Conservation (phyloP, 2,888 invertebrate species). For the Xestobium rufovillosum region DNA sequence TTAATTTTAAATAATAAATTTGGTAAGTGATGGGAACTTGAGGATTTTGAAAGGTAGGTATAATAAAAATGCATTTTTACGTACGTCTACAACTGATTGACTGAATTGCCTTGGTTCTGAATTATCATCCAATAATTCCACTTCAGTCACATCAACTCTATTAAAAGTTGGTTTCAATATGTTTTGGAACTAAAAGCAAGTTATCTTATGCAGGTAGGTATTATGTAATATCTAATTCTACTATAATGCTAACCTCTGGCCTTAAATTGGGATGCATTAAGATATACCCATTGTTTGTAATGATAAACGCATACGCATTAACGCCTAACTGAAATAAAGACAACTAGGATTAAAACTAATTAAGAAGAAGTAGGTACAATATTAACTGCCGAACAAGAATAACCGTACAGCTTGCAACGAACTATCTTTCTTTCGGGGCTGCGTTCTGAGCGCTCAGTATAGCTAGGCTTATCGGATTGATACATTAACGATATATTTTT, state of each 20-base stretch:
- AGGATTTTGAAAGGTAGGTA: no score
- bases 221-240: background rate
- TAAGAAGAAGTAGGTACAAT: no score
- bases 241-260: constrained; percentile 62
- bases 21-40: no score
- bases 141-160: constrained; percentile 91
- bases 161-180: constrained; percentile 94
- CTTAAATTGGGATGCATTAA: constrained; percentile 89
- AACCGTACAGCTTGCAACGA: no score
- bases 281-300: constrained; percentile 92
- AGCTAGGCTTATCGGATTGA: no score
- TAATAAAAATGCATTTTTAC: no score
- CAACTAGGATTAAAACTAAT: constrained; percentile 18
- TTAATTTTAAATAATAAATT: no score
- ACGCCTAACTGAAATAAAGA: constrained; percentile 82
- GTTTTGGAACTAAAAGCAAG: constrained; percentile 57
- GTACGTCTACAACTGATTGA: constrained; percentile 42
- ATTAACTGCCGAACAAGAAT: no score
- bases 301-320: constrained; percentile 88
- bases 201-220: background rate
- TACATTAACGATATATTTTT: no score
- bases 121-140: constrained; percentile 72
- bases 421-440: no score
- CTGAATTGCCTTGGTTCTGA: constrained; percentile 68
- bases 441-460: no score